Base-by-base conservation (phyloP, 1,140 invertebrate genomes). In the Schlechtendalia chinensis region DNA sequence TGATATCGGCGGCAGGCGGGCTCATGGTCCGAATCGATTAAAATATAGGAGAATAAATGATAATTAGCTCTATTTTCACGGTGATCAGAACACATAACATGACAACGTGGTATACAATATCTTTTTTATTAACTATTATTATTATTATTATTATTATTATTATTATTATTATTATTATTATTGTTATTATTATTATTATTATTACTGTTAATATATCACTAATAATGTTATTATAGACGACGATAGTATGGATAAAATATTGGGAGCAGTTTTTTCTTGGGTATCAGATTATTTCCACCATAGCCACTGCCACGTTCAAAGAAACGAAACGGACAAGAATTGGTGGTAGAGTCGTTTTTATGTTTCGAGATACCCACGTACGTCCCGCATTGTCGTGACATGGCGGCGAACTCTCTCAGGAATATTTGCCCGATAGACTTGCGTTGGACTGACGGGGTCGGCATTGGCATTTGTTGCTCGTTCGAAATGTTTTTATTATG, bases 401-500 rank as follows among this genome's bases (percentile, higher is more conserved):
- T 32, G 63, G n/a, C 65, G 65, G 65, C 32, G 8, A 24, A 39
- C 32, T 69, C 65, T n/a, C 65, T 16, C 14, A n/a, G 22, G 65
- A 47, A 69, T 69, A 69, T 69, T 69, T n/a, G 29, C 16, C 19
- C 61, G 61, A 65, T 65, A 65, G 61, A 65, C 61, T 32, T 65
- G 32, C 32, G 32, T 27, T 27, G 61, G 29, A 29, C 61, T 65
- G 61, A 32, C n/a, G 22, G 32, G 39, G 32, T 16, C 32, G 5
- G n/a, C 14, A 39, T 3, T 39, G 32, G 32, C 32, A 8, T 4
- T 39, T 39, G 32, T 8, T 39, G 32, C 14, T 45, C 32, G 63
- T 45, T 67, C 27, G 45, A 69, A 69, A 69, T 69, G 65, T 69
- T 69, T 69, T 69, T 69, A 69, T 69, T 47, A 69, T n/a, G 39